Base-by-base conservation (phyloP, 2,888 invertebrate genomes). In the Hypsopygia costalis region DNA sequence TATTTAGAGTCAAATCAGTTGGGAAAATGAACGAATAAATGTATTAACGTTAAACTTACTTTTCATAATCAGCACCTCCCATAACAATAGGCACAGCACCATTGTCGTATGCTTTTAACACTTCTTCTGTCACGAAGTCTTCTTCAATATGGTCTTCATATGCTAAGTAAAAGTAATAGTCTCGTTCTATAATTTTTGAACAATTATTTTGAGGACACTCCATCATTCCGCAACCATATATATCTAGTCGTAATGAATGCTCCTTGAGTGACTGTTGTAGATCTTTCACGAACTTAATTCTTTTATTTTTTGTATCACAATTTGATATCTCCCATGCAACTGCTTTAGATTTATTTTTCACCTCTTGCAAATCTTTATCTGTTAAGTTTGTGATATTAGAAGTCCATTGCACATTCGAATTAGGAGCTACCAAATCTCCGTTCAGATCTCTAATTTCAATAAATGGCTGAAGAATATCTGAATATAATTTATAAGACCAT, bases 31-130 rank as follows among this genome's bases (percentile, higher is more conserved):
- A 11, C 4, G 16, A 16, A 16, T 16, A 16, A 16, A 3, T 16
- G 16, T 16, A 16, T 16, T 16, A 4, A 37, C 6, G 3, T 3
- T 11, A 21, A 1, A 66, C 72, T 75, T 62, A 88, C 88, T 62
- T 78, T 3, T 31, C 64, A 69, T 93, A 93, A 72, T 94, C 90
- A 28, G 90, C 91, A 8, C 91, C 91, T 10, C 93, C 93, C 62
- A 91, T 82, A 3, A 93, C 91, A 20, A 94, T 90, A 0, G 94
- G 94, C 0, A 94, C 81, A 20, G 92, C 85, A 55, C 90, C 85
- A 65, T 91, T 86, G 55, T 91, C 83, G 49, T 89, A 80, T 0
- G 88, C 86, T 22, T 70, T 71, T 21, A 83, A 43, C 0, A 87
- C 72, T 46, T 81, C 79, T 4, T 61, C 55, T 0, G 80, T 79